Evolutionary conservation across 2,888 invertebrate genomes (phyloP).

Genomic region (Seira musarum): DNA sequence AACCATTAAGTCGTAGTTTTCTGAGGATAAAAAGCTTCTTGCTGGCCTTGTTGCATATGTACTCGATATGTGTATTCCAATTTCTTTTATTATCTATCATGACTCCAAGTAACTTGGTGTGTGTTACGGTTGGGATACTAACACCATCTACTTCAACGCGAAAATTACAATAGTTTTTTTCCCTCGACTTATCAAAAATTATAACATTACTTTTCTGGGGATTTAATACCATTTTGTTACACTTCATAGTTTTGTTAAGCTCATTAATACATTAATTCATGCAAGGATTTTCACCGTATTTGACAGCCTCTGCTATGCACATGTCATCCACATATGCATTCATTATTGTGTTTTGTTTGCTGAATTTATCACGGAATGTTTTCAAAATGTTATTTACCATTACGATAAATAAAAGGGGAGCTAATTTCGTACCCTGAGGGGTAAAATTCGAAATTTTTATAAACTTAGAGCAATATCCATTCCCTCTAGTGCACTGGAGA

Average conservation of each 20-base stretch:
- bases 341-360: conserved; percentile 4
- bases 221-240: conserved; percentile 29
- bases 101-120: conserved; percentile 26
- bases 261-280: not conserved
- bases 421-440: conserved; percentile 32
- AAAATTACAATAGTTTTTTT: conserved; percentile 6
- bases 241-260: not conserved
- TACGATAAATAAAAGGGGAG: conserved; percentile 22
- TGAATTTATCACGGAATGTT: conserved; percentile 3
- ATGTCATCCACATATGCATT: conserved; percentile 39
- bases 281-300: not conserved
- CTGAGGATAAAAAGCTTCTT: conserved; percentile 19
- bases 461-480: not conserved
- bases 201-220: conserved; percentile 28
- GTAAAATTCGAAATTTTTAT: not conserved
- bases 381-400: not conserved
- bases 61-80: conserved; percentile 23
- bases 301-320: conserved; percentile 29
- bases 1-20: conserved; percentile 11
- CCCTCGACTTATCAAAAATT: conserved; percentile 28
- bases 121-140: not conserved
- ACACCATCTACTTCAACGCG: not conserved
- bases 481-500: conserved; percentile 18
- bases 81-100: conserved; percentile 17
- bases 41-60: not conserved